Conservation (phyloP, 2,888 invertebrate species). For the Drosophila vallismaia region DNA sequence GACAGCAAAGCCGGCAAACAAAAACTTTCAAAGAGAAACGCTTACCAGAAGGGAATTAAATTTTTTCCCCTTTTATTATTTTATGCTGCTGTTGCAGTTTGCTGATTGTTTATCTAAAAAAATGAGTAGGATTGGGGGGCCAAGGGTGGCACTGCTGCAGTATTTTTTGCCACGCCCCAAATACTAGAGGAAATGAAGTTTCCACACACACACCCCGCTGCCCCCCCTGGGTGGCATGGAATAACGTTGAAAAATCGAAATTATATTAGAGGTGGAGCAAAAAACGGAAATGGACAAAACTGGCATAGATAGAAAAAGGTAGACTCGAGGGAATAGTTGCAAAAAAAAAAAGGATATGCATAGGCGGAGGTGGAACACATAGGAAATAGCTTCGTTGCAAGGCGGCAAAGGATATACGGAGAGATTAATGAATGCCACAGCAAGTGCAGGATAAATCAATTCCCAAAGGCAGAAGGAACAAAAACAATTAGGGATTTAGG, state of each 20-base stretch:
- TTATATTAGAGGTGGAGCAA: constrained; percentile 63
- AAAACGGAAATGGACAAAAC: constrained; percentile 62
- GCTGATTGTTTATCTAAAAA: constrained; percentile 52
- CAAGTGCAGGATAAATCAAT: not conserved
- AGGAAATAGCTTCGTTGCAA: constrained; percentile 14
- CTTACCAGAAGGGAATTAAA: constrained; percentile 32
- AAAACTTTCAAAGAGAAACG: constrained; percentile 56
- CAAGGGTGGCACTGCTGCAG: constrained; percentile 55
- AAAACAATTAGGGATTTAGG: not conserved
- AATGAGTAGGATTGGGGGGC: not conserved
- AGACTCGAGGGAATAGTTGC: constrained; percentile 4
- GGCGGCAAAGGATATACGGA: not conserved
- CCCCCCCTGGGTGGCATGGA: not conserved
- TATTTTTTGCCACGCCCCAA: constrained; percentile 65
- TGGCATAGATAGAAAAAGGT: constrained; percentile 6
- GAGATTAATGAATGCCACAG: constrained; percentile 18
- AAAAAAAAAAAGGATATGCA: constrained; percentile 34
- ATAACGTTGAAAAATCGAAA: constrained; percentile 61
- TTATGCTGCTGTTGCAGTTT: constrained; percentile 72
- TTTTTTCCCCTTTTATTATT: constrained; percentile 43
- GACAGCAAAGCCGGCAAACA: constrained; percentile 59
- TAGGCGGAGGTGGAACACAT: constrained; percentile 1
- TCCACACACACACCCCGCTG: constrained; percentile 26
- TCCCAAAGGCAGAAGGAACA: not conserved
- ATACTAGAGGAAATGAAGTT: constrained; percentile 59